Percentiles rank a stretch among this genome's conserved stretches.
Conservation (phyloP, 2,113 vertebrate genomes). For the Pterocles orientalis region DNA sequence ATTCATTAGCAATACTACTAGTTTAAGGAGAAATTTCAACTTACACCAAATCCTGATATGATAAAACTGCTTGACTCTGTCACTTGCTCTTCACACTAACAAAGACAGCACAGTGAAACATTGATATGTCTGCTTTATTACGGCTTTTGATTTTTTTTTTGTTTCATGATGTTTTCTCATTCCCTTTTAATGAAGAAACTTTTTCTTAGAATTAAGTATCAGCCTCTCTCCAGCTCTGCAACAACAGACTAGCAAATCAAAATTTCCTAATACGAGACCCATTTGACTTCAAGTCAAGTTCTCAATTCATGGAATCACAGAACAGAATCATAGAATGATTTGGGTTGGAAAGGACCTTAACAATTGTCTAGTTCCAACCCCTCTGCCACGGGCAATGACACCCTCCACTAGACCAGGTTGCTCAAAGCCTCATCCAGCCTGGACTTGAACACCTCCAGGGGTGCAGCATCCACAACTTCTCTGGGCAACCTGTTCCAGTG, state of each 20-base stretch:
- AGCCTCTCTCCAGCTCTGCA: neutral
- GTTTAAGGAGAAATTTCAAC: neutral
- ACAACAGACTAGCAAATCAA: neutral
- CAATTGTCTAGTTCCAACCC: no score
- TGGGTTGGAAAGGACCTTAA: no score
- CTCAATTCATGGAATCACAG: neutral
- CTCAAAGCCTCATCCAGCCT: no score
- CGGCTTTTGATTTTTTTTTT: neutral
- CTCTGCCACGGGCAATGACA: no score
- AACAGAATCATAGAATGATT: no score
- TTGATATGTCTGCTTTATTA: neutral
- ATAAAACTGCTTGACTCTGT: neutral
- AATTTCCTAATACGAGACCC: neutral
- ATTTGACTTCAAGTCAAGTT: neutral
- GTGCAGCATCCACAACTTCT: no score
- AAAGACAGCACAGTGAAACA: neutral
- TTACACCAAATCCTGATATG: neutral
- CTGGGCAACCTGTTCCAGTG: no score
- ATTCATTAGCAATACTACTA: neutral
- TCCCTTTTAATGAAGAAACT: neutral
- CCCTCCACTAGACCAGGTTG: no score
- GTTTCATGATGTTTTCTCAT: neutral
- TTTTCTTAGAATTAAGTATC: neutral
- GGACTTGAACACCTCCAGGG: no score
- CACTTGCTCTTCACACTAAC: neutral